Evolutionary conservation across 2,888 invertebrate genomes (phyloP).

Genomic region (Tenthredo livida): DNA sequence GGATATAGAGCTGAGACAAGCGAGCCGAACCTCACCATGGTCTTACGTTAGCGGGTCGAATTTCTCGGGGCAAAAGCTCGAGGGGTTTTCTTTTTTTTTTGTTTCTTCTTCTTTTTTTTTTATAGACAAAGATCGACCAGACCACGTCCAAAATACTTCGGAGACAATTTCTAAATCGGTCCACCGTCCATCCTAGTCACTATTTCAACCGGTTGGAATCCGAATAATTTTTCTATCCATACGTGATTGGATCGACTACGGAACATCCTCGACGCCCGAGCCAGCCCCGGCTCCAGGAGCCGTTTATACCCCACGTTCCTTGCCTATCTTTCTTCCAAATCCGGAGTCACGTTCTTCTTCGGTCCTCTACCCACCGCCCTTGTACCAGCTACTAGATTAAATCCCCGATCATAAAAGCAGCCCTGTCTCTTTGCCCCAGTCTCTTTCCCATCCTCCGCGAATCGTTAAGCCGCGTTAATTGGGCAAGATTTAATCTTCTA

Average conservation of each 20-base stretch:
- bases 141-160: background rate
- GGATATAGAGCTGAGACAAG: conserved; percentile 1
- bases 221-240: conserved; percentile 26
- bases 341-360: conserved; percentile 60
- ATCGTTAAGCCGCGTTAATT: conserved; percentile 65
- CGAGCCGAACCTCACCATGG: background rate
- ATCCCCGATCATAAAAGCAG: conserved; percentile 65
- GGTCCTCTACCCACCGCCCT: conserved; percentile 53
- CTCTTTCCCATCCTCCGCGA: conserved; percentile 12
- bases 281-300: conserved; percentile 49
- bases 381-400: conserved; percentile 60
- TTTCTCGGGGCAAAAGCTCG: conserved; percentile 1
- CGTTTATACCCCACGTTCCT: conserved; percentile 57
- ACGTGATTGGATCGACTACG: background rate
- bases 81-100: background rate
- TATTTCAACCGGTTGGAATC: background rate
- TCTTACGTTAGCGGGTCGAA: background rate
- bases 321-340: conserved; percentile 58
- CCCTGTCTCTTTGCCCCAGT: conserved; percentile 15
- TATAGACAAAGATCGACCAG: conserved; percentile 21
- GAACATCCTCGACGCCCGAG: background rate
- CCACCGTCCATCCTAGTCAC: background rate
- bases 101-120: background rate
- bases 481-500: conserved; percentile 69
- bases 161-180: conserved; percentile 24